Evolutionary conservation across 2,888 invertebrate species (phyloP).

Genomic region (Eupsilia transversa): DNA sequence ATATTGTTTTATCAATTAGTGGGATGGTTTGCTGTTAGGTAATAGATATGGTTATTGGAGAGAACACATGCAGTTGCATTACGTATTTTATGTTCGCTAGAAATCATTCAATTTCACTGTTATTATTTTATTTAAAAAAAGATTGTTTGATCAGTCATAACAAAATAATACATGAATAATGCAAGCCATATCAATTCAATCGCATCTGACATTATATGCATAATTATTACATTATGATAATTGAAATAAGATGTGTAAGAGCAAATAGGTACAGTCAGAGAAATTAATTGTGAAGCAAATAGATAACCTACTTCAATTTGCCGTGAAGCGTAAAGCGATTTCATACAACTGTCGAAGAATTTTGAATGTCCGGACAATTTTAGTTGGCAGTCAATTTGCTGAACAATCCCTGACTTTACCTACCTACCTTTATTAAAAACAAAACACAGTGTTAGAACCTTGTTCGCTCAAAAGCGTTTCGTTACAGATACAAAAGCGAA

Average conservation of each 20-base stretch:
- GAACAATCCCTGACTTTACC: background rate
- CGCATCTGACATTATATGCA: background rate
- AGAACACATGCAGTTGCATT: background rate
- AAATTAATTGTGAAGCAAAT: background rate
- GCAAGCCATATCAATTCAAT: background rate
- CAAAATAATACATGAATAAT: background rate
- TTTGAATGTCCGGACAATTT: background rate
- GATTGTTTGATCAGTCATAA: background rate
- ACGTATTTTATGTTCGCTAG: background rate
- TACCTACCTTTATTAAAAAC: constrained; percentile 11
- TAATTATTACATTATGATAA: background rate
- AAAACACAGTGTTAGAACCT: constrained; percentile 28
- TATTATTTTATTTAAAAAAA: background rate
- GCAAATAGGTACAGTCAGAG: background rate
- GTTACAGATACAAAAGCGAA: constrained; percentile 61
- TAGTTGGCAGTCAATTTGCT: background rate
- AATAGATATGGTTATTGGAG: constrained; percentile 12
- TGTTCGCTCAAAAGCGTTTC: constrained; percentile 67
- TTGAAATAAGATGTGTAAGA: background rate
- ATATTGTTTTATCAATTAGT: constrained; percentile 42
- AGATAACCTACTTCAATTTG: background rate
- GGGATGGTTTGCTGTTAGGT: constrained; percentile 24
- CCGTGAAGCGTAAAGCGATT: background rate
- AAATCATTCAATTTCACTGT: background rate
- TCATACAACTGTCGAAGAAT: background rate